Evolutionary conservation across 2,888 invertebrate genomes (phyloP), one percentile per base, ranked within the genome.

Genomic region (Scrobipalpa costella): DNA sequence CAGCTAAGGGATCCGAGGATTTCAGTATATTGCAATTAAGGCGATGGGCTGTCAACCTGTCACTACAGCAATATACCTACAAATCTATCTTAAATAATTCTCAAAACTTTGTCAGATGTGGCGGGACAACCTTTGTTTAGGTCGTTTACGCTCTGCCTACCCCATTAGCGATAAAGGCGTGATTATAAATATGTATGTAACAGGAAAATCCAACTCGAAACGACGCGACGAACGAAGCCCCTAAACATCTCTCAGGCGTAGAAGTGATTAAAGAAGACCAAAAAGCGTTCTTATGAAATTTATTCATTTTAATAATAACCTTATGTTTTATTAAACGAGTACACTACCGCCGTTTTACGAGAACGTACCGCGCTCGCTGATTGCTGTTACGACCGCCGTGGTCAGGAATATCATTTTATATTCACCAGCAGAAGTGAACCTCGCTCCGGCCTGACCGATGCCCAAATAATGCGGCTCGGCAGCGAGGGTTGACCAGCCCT

Each of bases 361-460:
- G 57, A 38, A 38, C 11, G 15, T 57, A 33, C 57, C 57, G 9
- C 36, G 34, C 19, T 19, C 40, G 7, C 52, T 52, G 36, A 52
- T 36, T 27, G 34, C 44, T 33, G 44, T 49, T 49, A n/a, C 55
- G 55, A 33, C 55, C 55, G 15, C 55, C 7, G 55, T 34, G 55
- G 55, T 55, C 55, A 55, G 55, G 15, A 33, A 27, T 15, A 34
- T 38, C 9, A 57, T 57, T 57, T 57, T 8, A 57, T 57, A 57
- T 57, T 57, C 57, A 19, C 57, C 57, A 36, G 38, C 36, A n/a
- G 9, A 21, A 38, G 38, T 19, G 19, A 38, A 13, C 17, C 38
- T 7, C n/a, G 57, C 36, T 36, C 36, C 57, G 19, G 36, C 19
- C 19, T 38, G 57, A 38, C 17, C 36, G 57, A 57, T 57, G 36